Conservation (phyloP, 2,113 vertebrate genomes). For the Arvicanthis niloticus region DNA sequence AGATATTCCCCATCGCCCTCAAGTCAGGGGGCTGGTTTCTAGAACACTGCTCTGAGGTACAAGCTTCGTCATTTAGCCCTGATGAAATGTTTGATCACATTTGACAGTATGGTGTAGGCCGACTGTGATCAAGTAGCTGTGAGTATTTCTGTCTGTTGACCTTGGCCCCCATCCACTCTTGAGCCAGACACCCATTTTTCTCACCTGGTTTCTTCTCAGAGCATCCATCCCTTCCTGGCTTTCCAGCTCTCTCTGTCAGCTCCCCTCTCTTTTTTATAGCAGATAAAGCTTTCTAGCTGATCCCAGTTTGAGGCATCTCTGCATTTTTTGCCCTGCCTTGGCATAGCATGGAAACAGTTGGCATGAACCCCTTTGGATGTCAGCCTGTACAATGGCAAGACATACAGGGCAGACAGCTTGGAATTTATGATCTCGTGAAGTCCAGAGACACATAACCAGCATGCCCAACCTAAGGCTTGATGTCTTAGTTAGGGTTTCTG, state of each 20-base stretch:
- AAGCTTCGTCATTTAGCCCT: background rate
- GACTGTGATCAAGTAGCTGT: background rate
- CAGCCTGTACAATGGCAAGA: background rate
- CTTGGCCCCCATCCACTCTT: background rate
- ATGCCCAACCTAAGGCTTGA: background rate
- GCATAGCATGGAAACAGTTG: background rate
- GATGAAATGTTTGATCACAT: background rate
- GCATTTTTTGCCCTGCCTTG: background rate
- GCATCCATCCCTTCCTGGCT: background rate
- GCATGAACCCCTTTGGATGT: background rate
- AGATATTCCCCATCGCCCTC: background rate
- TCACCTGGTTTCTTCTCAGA: background rate
- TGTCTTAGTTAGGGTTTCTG: background rate
- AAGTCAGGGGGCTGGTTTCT: background rate
- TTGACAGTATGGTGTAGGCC: background rate
- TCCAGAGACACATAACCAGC: background rate
- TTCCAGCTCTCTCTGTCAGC: background rate
- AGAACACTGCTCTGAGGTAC: background rate
- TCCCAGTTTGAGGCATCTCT: background rate
- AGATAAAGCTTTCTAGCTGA: background rate
- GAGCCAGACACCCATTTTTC: background rate
- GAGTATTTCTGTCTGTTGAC: background rate
- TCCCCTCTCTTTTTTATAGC: background rate
- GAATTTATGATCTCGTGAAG: background rate
- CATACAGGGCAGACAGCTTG: conserved; percentile 18